Evolutionary conservation across 2,888 invertebrate species (phyloP).

Genomic region (Rugalucina vietnamica): DNA sequence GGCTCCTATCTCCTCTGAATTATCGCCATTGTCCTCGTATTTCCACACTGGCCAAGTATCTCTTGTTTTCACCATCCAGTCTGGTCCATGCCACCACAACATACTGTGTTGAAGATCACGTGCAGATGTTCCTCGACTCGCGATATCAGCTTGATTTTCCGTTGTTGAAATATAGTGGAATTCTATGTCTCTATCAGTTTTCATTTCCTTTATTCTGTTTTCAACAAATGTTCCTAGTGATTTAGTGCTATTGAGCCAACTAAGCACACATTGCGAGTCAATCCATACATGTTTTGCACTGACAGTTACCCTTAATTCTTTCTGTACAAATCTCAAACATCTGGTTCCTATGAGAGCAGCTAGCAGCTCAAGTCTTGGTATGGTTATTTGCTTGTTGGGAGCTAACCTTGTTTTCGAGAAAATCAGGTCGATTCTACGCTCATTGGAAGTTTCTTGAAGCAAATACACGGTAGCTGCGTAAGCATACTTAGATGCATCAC

Average conservation of each 20-base stretch:
- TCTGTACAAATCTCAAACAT: not conserved
- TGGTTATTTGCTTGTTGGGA: conserved; percentile 7
- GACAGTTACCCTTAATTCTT: not conserved
- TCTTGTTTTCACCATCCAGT: not conserved
- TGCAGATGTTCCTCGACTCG: not conserved
- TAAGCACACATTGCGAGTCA: not conserved
- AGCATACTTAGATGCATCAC: conserved; percentile 20
- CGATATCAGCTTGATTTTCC: conserved; percentile 34
- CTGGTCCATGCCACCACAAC: conserved; percentile 42
- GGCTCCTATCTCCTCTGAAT: not conserved
- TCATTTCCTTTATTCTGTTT: not conserved
- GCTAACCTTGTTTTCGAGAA: not conserved
- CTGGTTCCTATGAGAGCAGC: not conserved
- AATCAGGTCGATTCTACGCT: not conserved
- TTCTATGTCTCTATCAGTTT: not conserved
- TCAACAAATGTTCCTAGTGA: not conserved
- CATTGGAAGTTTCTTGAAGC: not conserved
- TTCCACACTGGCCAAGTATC: not conserved
- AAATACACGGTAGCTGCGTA: conserved; percentile 33
- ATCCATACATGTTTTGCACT: not conserved
- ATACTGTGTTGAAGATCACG: not conserved
- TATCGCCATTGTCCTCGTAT: not conserved
- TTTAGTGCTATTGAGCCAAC: not conserved
- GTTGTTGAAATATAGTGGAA: not conserved
- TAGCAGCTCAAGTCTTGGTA: conserved; percentile 4